phyloP scores from a whole-genome alignment of 2,797 vertebrate species.

The Chrysocyon brachyurus region DNA sequence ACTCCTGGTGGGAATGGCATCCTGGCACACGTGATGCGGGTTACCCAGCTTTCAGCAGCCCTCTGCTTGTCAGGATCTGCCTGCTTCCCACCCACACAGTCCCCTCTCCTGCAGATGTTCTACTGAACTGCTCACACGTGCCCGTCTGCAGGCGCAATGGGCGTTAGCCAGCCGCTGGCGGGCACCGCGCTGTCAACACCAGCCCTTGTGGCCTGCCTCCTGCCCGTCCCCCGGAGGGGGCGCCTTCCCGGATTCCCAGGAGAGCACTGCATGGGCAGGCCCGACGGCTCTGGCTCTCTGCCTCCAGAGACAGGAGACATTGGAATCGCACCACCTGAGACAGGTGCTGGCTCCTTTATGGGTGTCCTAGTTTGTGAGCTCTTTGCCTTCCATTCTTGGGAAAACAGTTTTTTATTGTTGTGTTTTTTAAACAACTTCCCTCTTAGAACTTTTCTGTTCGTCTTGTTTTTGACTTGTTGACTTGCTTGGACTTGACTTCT shows the following conservation, averaged over 20 bases:
- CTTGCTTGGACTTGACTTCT: not conserved
- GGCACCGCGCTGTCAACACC: not conserved
- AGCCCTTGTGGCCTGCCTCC: not conserved
- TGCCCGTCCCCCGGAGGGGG: not conserved
- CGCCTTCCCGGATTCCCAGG: not conserved
- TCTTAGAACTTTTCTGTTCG: not conserved
- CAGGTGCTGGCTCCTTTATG: not conserved
- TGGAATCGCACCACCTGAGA: not conserved
- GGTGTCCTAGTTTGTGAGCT: not conserved
- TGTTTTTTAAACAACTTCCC: not conserved
- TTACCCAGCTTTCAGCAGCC: not conserved
- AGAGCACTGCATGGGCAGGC: rapidly evolving
- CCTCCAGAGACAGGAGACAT: not conserved
- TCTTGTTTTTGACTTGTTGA: conserved; percentile 23
- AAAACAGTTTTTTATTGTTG: not conserved
- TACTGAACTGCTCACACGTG: not conserved
- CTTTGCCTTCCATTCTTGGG: not conserved
- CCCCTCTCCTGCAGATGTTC: conserved; percentile 24
- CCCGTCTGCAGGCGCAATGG: rapidly evolving
- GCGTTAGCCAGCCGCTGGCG: not conserved
- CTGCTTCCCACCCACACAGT: not conserved
- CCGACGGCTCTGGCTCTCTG: not conserved
- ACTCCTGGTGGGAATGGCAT: not conserved
- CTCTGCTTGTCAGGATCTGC: not conserved
- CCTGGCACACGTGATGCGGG: not conserved